A percentile compares a stretch with the other conserved stretches of the same genome.
Evolutionary conservation across 2,113 vertebrate genomes (phyloP).

Genomic region (Ctenomys sociabilis): DNA sequence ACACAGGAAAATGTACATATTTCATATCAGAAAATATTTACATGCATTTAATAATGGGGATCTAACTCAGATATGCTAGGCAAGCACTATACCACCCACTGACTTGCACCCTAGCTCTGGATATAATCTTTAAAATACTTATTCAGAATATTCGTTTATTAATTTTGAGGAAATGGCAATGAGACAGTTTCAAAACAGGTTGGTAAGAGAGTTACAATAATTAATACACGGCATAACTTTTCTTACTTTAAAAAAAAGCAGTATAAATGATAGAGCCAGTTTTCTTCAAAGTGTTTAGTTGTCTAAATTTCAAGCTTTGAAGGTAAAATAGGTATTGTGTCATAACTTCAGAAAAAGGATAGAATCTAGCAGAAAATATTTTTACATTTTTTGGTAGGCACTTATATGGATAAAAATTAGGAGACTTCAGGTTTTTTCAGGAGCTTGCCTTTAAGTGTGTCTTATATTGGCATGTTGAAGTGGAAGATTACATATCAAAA

Average conservation of each 20-base stretch:
- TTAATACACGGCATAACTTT: too few species aligned
- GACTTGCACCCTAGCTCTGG: not conserved
- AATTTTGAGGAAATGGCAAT: too few species aligned
- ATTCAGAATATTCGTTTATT: not conserved
- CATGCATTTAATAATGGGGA: not conserved
- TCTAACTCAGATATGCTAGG: not conserved
- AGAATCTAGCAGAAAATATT: slow-evolving; percentile 46
- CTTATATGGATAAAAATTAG: not conserved
- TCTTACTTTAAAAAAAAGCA: slow-evolving; percentile 6
- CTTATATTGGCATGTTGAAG: slow-evolving; percentile 49
- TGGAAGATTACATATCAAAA: not conserved
- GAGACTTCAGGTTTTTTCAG: slow-evolving; percentile 24
- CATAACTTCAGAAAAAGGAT: not conserved
- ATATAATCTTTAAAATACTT: slow-evolving; percentile 25
- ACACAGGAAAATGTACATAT: not conserved
- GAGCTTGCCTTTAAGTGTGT: slow-evolving; percentile 22
- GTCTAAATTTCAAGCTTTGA: slow-evolving; percentile 43
- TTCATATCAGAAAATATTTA: not conserved
- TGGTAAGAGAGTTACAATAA: too few species aligned
- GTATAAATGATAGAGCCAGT: not conserved
- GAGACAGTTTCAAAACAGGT: too few species aligned
- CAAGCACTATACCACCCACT: not conserved
- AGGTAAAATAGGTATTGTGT: not conserved
- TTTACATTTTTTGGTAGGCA: not conserved
- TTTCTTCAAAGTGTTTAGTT: slow-evolving; percentile 33